These are phyloP conservation scores for Smithornis capensis DNA, from an alignment of 2,113 vertebrate species.

Conservation along the genomic window DNA sequence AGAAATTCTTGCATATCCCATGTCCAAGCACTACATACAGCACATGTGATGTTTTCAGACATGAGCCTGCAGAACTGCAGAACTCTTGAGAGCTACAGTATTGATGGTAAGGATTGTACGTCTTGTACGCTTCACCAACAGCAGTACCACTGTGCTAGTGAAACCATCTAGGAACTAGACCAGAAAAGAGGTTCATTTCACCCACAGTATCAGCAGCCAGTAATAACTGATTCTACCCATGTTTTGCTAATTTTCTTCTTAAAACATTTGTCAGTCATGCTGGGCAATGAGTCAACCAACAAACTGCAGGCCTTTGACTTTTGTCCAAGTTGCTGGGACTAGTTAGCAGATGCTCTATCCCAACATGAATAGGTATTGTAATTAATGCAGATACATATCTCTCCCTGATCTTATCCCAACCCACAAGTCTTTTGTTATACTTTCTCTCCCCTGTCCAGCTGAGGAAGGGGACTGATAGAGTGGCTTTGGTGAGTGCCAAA, in stretches of 20 bases:
- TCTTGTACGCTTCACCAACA: background rate
- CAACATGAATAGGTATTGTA: background rate
- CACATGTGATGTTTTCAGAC: background rate
- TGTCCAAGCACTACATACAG: background rate
- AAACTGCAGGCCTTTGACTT: background rate
- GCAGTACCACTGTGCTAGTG: background rate
- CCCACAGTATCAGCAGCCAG: background rate
- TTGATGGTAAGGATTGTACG: background rate
- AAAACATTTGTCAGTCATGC: background rate
- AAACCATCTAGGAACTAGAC: background rate
- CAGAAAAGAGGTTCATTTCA: background rate
- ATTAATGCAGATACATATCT: background rate
- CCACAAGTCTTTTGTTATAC: rapidly evolving
- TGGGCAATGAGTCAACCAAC: background rate
- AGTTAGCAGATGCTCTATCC: background rate
- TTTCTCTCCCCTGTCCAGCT: background rate
- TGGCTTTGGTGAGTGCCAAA: background rate
- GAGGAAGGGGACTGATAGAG: background rate
- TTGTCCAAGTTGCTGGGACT: background rate
- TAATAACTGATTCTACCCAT: background rate
- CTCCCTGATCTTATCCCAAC: background rate
- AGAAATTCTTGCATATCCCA: background rate
- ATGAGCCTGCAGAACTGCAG: background rate
- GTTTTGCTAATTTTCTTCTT: background rate
- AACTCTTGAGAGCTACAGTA: background rate